phyloP scores from a whole-genome alignment of 2,797 vertebrate species.

The Graptemys geographica region DNA sequence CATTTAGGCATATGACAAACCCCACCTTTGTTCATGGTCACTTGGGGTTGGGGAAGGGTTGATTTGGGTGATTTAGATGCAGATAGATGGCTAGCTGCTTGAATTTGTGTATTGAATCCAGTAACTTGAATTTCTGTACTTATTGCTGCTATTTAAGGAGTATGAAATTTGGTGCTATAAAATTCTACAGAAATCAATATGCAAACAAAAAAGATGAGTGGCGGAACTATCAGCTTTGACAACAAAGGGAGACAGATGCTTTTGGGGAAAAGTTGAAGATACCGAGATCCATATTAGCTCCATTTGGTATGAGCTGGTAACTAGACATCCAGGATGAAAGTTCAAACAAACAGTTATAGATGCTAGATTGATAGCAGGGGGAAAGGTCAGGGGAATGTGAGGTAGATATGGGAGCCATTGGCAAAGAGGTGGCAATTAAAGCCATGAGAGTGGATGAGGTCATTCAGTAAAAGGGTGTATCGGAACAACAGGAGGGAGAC shows the following conservation, averaged over 20 bases:
- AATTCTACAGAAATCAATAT: not conserved
- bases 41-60: not conserved
- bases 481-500: not conserved
- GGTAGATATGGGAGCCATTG: not conserved
- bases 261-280: not conserved
- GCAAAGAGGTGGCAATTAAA: not conserved
- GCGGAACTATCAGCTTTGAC: not conserved
- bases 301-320: not conserved
- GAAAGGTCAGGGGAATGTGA: not conserved
- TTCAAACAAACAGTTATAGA: conserved; percentile 6
- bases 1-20: conserved; percentile 17
- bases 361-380: conserved; percentile 4
- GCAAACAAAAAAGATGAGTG: not conserved
- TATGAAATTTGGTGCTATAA: not conserved
- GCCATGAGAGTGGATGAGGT: not conserved
- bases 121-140: not conserved
- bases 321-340: not conserved
- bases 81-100: not conserved
- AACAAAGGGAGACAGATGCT: not conserved
- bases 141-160: not conserved
- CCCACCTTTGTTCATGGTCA: not conserved
- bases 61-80: not conserved
- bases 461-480: fast-evolving
- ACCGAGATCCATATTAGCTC: not conserved
- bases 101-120: not conserved